phyloP scores from a whole-genome alignment of 2,888 invertebrate species.

The Ormyrus nitidulus region DNA sequence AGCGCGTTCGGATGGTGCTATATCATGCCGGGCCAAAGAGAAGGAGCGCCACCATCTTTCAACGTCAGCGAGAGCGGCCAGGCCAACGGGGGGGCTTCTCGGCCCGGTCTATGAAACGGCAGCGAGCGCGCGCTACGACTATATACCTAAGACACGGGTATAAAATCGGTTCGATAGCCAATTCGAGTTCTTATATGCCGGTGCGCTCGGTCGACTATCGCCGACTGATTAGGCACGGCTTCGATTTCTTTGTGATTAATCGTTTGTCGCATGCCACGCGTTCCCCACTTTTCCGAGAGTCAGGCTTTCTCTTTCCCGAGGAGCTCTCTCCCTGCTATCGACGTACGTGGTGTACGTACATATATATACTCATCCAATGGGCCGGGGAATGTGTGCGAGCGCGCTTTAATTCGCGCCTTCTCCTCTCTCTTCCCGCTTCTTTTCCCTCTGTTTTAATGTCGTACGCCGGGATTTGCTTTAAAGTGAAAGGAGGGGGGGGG shows the following conservation, averaged over 20 bases:
- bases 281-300: conserved; percentile 37
- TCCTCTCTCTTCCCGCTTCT: background rate
- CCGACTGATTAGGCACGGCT: conserved; percentile 67
- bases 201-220: conserved; percentile 58
- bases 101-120: background rate
- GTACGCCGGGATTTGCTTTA: conserved; percentile 35
- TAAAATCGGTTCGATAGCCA: conserved; percentile 55
- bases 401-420: conserved; percentile 40
- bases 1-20: conserved; percentile 71
- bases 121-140: background rate
- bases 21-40: conserved; percentile 67
- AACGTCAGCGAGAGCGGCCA: conserved; percentile 36
- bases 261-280: conserved; percentile 57
- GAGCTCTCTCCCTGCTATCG: too few relatives aligned
- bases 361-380: background rate
- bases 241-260: conserved; percentile 68
- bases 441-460: conserved; percentile 38
- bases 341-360: too few relatives aligned
- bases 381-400: conserved; percentile 18
- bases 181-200: conserved; percentile 43
- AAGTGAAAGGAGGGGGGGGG: conserved; percentile 14
- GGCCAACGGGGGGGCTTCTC: too few relatives aligned
- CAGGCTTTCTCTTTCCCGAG: conserved; percentile 18
- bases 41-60: conserved; percentile 52
- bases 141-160: background rate